These are phyloP conservation scores for Pterocles burchelli DNA, from an alignment of 2,113 vertebrate species.

Conservation along the genomic window DNA sequence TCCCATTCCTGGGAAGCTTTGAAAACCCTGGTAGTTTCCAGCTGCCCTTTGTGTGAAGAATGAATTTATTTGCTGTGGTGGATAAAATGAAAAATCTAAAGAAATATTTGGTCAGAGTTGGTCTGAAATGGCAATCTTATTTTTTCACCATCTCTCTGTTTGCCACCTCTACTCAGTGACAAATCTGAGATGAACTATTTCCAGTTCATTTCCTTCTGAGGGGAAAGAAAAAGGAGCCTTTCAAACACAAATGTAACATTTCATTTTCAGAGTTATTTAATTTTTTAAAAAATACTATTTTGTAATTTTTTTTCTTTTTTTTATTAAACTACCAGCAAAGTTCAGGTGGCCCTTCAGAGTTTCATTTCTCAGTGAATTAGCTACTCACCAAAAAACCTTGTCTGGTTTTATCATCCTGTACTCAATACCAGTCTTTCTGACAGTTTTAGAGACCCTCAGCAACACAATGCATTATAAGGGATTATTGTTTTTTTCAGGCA, in stretches of 20 bases:
- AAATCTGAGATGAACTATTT: background rate
- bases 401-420: background rate
- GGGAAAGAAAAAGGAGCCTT: background rate
- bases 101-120: background rate
- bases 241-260: background rate
- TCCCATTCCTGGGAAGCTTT: background rate
- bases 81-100: slow-evolving; percentile 22
- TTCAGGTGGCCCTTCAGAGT: background rate
- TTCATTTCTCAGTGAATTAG: background rate
- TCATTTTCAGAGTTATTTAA: background rate
- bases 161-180: background rate
- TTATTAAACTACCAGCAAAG: background rate
- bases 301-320: background rate
- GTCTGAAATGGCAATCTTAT: background rate
- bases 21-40: background rate
- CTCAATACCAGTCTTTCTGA: background rate
- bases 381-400: background rate
- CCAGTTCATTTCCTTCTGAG: background rate
- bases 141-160: background rate
- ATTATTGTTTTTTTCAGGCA: background rate
- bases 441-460: background rate
- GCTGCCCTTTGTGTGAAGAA: background rate
- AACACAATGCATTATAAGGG: background rate
- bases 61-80: background rate
- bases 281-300: background rate